Percentiles rank a stretch among this genome's conserved stretches.
Evolutionary conservation across 2,888 invertebrate species (phyloP).

Genomic region (Leptogaster cylindrica): DNA sequence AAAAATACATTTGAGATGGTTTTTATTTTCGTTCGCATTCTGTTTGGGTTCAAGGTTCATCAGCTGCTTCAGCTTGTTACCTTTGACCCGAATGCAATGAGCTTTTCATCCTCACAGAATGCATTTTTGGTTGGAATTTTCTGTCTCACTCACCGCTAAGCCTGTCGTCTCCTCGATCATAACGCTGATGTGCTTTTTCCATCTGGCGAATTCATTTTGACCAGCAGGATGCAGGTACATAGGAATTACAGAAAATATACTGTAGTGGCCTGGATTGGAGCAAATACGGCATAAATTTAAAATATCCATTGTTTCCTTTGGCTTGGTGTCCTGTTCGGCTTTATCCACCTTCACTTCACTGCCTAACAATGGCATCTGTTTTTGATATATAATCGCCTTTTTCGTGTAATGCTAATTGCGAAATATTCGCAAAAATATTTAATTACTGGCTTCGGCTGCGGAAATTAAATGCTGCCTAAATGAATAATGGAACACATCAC

Average conservation of each 20-base stretch:
- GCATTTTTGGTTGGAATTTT: too few species aligned
- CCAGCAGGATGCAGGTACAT: constrained; percentile 59
- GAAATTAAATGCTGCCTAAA: neutral
- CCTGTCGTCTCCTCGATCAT: constrained; percentile 60
- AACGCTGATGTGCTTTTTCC: constrained; percentile 57
- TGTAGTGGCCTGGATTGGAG: constrained; percentile 58
- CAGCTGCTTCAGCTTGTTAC: too few species aligned
- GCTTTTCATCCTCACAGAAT: neutral
- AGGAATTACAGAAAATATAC: constrained; percentile 59
- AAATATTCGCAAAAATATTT: neutral
- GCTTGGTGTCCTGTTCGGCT: neutral
- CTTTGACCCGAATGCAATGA: too few species aligned
- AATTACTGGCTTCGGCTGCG: neutral
- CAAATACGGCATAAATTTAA: constrained; percentile 59
- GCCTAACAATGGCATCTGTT: neutral
- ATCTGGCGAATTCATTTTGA: constrained; percentile 57
- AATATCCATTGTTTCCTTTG: constrained; percentile 46
- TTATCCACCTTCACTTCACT: too few species aligned
- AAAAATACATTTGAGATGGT: too few species aligned
- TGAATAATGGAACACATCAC: constrained; percentile 18
- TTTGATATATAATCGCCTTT: too few species aligned
- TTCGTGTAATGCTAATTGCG: neutral
- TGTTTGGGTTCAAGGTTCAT: neutral
- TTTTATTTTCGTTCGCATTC: neutral
- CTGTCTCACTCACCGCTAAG: constrained; percentile 54